phyloP scores from a whole-genome alignment of 37 sponge, comb jelly and placozoan species.

The Ephydatia muelleri region DNA sequence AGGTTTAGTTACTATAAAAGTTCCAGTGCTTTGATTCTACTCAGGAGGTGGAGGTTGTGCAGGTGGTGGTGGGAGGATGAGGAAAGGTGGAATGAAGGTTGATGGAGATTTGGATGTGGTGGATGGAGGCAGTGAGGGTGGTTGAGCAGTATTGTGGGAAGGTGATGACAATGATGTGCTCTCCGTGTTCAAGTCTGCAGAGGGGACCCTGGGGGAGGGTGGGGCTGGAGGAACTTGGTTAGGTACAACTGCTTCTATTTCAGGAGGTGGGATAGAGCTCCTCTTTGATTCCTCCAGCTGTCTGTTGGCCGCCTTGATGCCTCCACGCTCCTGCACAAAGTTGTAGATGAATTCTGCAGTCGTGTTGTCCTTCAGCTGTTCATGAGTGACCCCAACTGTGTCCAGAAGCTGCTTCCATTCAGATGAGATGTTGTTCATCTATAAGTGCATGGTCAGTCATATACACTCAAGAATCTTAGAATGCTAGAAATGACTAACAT shows the following conservation, averaged over 20 bases:
- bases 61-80: no score
- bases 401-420: constrained; percentile 86
- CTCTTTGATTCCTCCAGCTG: constrained; percentile 49
- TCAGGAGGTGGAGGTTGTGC: no score
- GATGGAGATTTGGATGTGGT: not conserved
- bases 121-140: constrained; percentile 26
- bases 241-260: not conserved
- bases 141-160: no score
- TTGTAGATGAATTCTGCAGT: constrained; percentile 95
- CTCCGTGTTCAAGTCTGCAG: constrained; percentile 26
- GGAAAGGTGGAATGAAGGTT: no score
- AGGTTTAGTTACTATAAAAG: no score
- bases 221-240: constrained; percentile 51
- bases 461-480: no score
- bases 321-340: constrained; percentile 94
- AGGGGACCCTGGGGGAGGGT: constrained; percentile 13
- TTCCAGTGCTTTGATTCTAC: no score
- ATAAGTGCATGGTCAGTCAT: not conserved
- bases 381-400: constrained; percentile 85
- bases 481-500: no score
- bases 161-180: not conserved
- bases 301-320: constrained; percentile 84
- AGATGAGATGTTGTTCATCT: constrained; percentile 81
- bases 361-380: constrained; percentile 86
- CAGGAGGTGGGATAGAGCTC: constrained; percentile 57